Percentiles rank a stretch among this genome's conserved stretches.
Conservation (phyloP, 2,797 vertebrate species). For the Sphenopsis melanotis region DNA sequence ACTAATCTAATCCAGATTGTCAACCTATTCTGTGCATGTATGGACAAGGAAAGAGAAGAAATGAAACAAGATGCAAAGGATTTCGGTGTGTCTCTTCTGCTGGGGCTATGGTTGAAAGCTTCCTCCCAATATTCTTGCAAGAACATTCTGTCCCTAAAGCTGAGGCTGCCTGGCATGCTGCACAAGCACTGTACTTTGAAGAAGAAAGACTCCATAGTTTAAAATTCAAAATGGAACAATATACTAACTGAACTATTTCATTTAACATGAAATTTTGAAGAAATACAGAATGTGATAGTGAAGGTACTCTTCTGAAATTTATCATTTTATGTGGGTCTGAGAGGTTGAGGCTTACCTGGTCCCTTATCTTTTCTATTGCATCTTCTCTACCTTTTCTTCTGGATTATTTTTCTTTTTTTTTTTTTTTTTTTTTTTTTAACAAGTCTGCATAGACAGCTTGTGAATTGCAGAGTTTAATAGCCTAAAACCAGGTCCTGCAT, state of each 20-base stretch:
- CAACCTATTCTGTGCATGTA: background rate
- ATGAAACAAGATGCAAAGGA: background rate
- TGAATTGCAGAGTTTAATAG: background rate
- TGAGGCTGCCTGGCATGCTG: background rate
- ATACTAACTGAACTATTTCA: background rate
- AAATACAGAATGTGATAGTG: background rate
- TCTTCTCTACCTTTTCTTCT: background rate
- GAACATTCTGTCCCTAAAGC: background rate
- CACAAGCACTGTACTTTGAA: background rate
- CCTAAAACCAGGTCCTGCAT: background rate
- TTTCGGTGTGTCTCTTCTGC: background rate
- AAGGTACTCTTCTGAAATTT: background rate
- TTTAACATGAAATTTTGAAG: background rate
- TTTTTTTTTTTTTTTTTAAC: background rate
- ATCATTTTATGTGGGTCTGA: background rate
- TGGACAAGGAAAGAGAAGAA: background rate
- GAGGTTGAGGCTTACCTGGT: background rate
- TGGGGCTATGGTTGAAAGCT: background rate
- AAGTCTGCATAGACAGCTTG: background rate
- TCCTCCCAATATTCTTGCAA: background rate
- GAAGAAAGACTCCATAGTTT: background rate
- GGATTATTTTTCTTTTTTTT: too few relatives aligned
- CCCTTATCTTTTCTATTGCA: background rate
- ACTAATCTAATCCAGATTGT: background rate
- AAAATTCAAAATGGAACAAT: background rate